Evolutionary conservation across 2,113 vertebrate species (phyloP).

Genomic region (Caranx melampygus): DNA sequence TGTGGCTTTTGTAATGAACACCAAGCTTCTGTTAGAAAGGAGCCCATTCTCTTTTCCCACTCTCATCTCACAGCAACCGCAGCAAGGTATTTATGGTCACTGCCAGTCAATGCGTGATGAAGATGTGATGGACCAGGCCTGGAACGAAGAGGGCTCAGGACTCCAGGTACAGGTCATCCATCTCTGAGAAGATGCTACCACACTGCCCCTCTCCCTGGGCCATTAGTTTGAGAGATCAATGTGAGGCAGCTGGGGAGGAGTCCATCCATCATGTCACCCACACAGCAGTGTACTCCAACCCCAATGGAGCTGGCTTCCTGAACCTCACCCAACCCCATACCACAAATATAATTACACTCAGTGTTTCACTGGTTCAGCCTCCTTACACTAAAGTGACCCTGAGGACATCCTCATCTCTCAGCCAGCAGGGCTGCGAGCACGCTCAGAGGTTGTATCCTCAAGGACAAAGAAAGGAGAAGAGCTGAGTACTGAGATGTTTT

Average conservation of each 20-base stretch:
- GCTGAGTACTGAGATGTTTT: background rate
- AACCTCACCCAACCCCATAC: constrained; percentile 62
- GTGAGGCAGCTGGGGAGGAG: constrained; percentile 39
- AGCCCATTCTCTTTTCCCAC: constrained; percentile 62
- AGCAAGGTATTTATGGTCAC: constrained; percentile 76
- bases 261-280: constrained; percentile 75
- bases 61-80: constrained; percentile 69
- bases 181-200: constrained; percentile 66
- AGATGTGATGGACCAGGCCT: constrained; percentile 75
- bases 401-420: constrained; percentile 40
- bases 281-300: constrained; percentile 41
- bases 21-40: constrained; percentile 71
- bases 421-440: background rate
- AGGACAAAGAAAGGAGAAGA: constrained; percentile 18
- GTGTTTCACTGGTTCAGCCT: constrained; percentile 29
- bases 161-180: constrained; percentile 61
- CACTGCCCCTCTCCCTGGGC: constrained; percentile 65
- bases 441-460: constrained; percentile 13
- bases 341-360: constrained; percentile 65
- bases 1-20: constrained; percentile 83
- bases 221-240: constrained; percentile 75
- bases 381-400: constrained; percentile 24
- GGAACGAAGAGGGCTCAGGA: constrained; percentile 51
- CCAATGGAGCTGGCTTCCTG: constrained; percentile 67
- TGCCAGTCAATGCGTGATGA: constrained; percentile 76